Base-by-base conservation (phyloP, 2,113 vertebrate genomes). In the Thunnus thynnus region DNA sequence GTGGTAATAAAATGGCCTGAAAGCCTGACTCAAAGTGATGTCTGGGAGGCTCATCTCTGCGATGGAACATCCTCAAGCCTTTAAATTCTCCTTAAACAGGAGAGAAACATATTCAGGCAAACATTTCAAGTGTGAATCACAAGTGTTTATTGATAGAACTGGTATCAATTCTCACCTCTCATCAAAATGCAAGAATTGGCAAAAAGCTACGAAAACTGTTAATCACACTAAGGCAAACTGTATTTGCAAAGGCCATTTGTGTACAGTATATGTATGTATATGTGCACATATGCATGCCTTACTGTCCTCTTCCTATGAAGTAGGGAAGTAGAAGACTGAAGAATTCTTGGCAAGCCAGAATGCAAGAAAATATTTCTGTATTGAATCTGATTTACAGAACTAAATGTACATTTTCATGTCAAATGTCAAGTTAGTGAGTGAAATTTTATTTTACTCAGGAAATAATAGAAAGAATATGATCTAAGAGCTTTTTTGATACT, bases 161-260 rank as follows among this genome's bases (percentile, higher is more conserved):
- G 13, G 76, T 83, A 88, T 72, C 27, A 27, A 48, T 58, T 56
- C 20, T 56, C 67, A 58, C 13, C 52, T 52, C 32, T 11, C 61
- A 41, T 81, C 73, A 81, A 62, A 89, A 80, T 78, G 82, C 55
- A 82, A 90, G 41, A 91, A 78, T 32, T 92, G 70, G 16, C 83
- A 85, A 69, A 84, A 70, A 58, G 65, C 74, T 88, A 80, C 58
- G 69, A 94, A 89, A 90, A 68, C 48, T 72, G 80, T 86, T 56
- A 80, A 68, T 89, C 76, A 81, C 65, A 22, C 7, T 20, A 25
- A 46, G 65, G 20, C 48, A 69, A 85, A 71, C 52, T 61, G 18
- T 16, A 44, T 5, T 7, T 61, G 52, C 67, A 55, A 82, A 27
- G 13, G 44, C 50, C 50, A 52, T 78, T 25, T 69, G 71, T 46